Conservation (phyloP, 2,888 invertebrate genomes). For the Archips crataeganus region DNA sequence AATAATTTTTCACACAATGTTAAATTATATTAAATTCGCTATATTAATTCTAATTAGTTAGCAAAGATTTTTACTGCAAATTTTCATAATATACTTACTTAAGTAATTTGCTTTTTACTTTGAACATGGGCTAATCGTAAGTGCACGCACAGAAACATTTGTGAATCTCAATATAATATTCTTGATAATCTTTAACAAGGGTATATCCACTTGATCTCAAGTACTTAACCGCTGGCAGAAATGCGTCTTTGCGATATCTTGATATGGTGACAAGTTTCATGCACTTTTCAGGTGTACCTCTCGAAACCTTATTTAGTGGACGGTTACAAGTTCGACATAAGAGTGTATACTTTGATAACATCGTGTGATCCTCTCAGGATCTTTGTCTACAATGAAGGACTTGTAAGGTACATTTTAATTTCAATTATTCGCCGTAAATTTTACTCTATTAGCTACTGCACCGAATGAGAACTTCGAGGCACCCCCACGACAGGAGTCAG, state of each 20-base stretch:
- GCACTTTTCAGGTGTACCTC: conserved; percentile 72
- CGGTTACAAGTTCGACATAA: conserved; percentile 96
- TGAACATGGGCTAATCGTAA: too few species aligned
- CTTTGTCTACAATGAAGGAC: conserved; percentile 96
- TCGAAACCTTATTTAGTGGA: conserved; percentile 94
- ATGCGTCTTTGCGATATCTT: neutral
- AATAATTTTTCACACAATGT: neutral
- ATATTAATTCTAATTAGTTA: too few species aligned
- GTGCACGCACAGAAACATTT: too few species aligned
- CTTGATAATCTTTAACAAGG: too few species aligned
- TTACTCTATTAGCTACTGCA: neutral
- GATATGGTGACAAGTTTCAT: neutral
- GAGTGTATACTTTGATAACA: conserved; percentile 95
- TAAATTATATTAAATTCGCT: too few species aligned
- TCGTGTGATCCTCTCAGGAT: conserved; percentile 96
- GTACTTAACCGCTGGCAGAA: neutral
- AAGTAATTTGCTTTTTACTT: too few species aligned
- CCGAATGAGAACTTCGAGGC: neutral
- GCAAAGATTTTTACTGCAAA: too few species aligned
- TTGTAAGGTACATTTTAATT: conserved; percentile 87
- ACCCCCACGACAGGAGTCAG: neutral
- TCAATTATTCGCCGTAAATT: neutral
- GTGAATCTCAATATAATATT: too few species aligned
- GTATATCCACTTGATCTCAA: too few species aligned
- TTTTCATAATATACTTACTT: too few species aligned